These are phyloP conservation scores for Glossosoma conforme DNA, from an alignment of 1,140 invertebrate species.

Conservation along the genomic window DNA sequence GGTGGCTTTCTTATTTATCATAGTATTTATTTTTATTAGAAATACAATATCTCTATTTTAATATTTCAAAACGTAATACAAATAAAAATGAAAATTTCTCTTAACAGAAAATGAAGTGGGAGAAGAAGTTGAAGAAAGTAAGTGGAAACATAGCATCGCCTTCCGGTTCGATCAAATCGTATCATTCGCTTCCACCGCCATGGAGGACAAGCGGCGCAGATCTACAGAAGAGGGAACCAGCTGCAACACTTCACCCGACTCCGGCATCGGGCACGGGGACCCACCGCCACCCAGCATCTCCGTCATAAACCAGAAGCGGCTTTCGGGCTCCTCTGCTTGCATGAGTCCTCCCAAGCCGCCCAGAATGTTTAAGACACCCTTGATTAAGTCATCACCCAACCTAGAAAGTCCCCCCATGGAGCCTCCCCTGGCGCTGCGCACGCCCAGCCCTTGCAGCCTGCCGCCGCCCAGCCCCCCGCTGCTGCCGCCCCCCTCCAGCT, in stretches of 20 bases:
- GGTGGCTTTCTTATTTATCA: constrained; percentile 23
- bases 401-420: constrained; percentile 37
- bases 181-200: constrained; percentile 78
- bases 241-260: constrained; percentile 72
- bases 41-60: neutral
- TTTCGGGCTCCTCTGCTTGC: constrained; percentile 15
- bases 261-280: constrained; percentile 67
- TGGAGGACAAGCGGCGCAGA: constrained; percentile 68
- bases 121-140: constrained; percentile 58
- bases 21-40: constrained; percentile 8
- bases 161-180: constrained; percentile 83
- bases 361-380: constrained; percentile 41
- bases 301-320: constrained; percentile 13
- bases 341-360: constrained; percentile 36
- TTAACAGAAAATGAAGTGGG: constrained; percentile 48
- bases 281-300: constrained; percentile 35
- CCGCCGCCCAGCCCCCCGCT: constrained; percentile 37
- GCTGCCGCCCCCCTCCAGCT: neutral
- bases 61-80: constrained; percentile 1
- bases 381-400: constrained; percentile 34
- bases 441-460: constrained; percentile 50
- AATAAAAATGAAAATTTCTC: constrained; percentile 10
- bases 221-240: constrained; percentile 66
- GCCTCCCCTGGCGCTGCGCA: constrained; percentile 53
- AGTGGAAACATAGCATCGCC: constrained; percentile 82